Base-by-base conservation (phyloP, 2,888 invertebrate species). In the Phortica okadai region DNA sequence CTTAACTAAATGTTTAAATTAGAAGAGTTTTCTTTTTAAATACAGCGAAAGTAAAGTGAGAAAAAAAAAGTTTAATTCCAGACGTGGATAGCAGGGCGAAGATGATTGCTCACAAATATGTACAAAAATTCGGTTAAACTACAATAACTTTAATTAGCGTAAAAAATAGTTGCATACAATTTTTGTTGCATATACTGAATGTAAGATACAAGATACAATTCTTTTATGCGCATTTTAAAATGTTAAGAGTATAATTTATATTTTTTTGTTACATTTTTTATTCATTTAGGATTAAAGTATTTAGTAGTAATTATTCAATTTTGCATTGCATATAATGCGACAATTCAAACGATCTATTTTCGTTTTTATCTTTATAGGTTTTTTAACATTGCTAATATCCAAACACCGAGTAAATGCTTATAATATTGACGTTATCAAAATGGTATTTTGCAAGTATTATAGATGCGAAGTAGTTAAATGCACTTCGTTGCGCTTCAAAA, bases 401-500 rank as follows among this genome's bases (percentile, higher is more conserved):
- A 81, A 79, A 81, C 79, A 81, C 79, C 81, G 74, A 76, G 76
- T 77, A 72, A 72, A 72, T 72, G 74, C 74, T 74, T 77, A 76
- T 78, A 56, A 75, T 73, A 33, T 78, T 75, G 58, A 33, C 33
- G 33, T 33, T 33, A 33, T 33, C 33, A 33, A 33, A 33, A 33
- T 33, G 33, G 33, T 33, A 33, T 33, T 33, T 33, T 33, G 33
- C 33, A 33, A 33, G 33, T 33, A 33, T 33, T 33, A 33, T 4
- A 33, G 33, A 33, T 33, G 33, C 33, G 33, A 33, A 33, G 33
- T 33, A 33, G 33, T 33, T 33, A 33, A 33, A 33, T 33, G 33
- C 33, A 33, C 33, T 33, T 33, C 33, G 33, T 33, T 33, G 33
- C 33, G 33, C 33, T 33, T 2, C 33, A 33, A 33, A 33, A 33